Evolutionary conservation across 2,888 invertebrate genomes (phyloP).

Genomic region (Exephanes ischioxanthus): DNA sequence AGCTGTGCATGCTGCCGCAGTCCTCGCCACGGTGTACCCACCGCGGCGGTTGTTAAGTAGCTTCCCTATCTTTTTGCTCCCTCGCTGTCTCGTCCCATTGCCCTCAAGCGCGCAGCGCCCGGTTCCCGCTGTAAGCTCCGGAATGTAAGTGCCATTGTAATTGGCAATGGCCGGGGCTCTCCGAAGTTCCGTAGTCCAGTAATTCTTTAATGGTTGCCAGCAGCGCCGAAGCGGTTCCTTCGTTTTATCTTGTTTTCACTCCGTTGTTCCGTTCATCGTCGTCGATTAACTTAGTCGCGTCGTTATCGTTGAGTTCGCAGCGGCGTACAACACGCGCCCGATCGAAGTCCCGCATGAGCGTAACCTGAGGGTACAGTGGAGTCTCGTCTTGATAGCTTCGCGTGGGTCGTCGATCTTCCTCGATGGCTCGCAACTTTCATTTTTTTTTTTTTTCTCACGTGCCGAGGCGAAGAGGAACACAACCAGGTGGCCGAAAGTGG

Average conservation of each 20-base stretch:
- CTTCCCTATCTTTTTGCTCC: constrained; percentile 21
- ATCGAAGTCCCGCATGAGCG: neutral
- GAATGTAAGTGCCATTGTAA: constrained; percentile 18
- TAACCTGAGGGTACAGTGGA: neutral
- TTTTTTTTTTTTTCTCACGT: no score
- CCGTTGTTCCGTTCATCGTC: neutral
- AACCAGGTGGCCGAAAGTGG: neutral
- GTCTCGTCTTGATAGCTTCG: no score
- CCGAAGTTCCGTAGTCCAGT: neutral
- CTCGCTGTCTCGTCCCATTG: neutral
- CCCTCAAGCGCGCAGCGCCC: neutral
- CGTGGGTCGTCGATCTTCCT: no score
- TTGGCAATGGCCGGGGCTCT: constrained; percentile 6
- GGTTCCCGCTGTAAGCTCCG: constrained; percentile 21
- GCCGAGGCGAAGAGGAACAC: no score
- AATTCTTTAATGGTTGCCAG: constrained; percentile 6
- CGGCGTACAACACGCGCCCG: neutral
- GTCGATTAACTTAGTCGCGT: neutral
- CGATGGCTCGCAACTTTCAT: no score
- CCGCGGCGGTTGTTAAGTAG: constrained; percentile 5
- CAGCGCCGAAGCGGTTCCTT: neutral
- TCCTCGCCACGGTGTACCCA: neutral
- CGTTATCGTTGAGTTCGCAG: neutral
- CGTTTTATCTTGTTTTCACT: neutral
- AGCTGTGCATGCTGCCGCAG: constrained; percentile 11